phyloP scores from a whole-genome alignment of 2,888 invertebrate species.

The Zygaena filipendulae region DNA sequence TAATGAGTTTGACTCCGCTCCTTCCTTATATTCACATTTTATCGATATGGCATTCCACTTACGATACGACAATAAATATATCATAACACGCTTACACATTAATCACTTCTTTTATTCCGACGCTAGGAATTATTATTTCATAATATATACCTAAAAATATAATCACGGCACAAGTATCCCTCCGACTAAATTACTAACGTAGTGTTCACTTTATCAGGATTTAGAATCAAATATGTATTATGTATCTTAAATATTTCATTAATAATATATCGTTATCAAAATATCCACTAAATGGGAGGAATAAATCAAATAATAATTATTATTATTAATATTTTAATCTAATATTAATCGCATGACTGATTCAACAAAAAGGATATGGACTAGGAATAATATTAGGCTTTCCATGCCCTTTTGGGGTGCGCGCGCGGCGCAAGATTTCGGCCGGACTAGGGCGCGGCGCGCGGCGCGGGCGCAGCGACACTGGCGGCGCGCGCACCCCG shows the following conservation, averaged over 20 bases:
- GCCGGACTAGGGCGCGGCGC: conserved; percentile 7
- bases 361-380: conserved; percentile 69
- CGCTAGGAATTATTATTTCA: conserved; percentile 69
- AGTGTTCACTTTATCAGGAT: conserved; percentile 70
- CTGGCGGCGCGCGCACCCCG: conserved; percentile 26
- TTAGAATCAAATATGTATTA: conserved; percentile 70
- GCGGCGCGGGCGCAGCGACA: conserved; percentile 8
- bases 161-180: conserved; percentile 71
- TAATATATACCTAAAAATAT: conserved; percentile 70
- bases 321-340: conserved; percentile 62
- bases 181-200: conserved; percentile 69
- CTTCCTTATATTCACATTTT: conserved; percentile 64
- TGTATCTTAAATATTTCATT: conserved; percentile 70
- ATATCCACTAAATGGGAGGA: conserved; percentile 70
- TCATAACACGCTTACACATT: conserved; percentile 66
- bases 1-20: conserved; percentile 63
- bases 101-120: conserved; percentile 70
- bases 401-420: conserved; percentile 38
- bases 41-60: conserved; percentile 70
- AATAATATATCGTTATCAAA: conserved; percentile 70
- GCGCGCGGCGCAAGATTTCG: conserved; percentile 13
- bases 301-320: conserved; percentile 51
- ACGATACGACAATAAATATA: conserved; percentile 66
- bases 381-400: conserved; percentile 68
- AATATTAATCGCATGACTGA: conserved; percentile 69